These are phyloP conservation scores for Asteroscopus sphinx DNA, from an alignment of 2,888 invertebrate genomes.

Conservation along the genomic window DNA sequence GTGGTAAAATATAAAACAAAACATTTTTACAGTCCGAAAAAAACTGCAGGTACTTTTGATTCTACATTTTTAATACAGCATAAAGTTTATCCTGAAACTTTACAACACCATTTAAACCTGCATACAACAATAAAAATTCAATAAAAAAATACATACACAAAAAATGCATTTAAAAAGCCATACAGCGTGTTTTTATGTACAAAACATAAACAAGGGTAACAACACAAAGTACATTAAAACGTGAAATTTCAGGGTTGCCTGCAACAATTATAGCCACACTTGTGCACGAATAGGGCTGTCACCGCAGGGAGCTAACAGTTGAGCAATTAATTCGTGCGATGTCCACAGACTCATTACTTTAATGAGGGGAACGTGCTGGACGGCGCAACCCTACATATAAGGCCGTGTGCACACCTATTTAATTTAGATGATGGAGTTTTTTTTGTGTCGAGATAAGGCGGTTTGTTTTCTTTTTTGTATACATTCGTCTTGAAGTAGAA, in stretches of 20 bases:
- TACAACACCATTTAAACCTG: conserved; percentile 8
- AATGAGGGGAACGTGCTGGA: conserved; percentile 75
- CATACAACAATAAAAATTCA: conserved; percentile 28
- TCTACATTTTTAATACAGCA: not conserved
- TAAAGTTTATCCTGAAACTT: conserved; percentile 13
- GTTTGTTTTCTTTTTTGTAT: conserved; percentile 10
- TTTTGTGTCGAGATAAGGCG: conserved; percentile 32
- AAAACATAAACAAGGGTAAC: conserved; percentile 40
- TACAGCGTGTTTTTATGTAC: conserved; percentile 20
- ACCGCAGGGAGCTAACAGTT: conserved; percentile 50
- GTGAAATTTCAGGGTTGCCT: conserved; percentile 42
- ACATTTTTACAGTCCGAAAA: too few species aligned
- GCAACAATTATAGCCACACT: conserved; percentile 51
- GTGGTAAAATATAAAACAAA: too few species aligned
- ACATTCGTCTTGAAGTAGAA: not conserved
- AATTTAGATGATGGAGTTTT: conserved; percentile 40
- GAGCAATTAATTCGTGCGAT: conserved; percentile 77
- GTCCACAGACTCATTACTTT: conserved; percentile 78
- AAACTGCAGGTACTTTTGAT: too few species aligned
- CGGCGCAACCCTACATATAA: conserved; percentile 60
- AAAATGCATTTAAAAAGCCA: conserved; percentile 20
- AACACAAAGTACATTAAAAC: conserved; percentile 50
- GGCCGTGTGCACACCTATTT: conserved; percentile 42
- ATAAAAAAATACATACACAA: conserved; percentile 13
- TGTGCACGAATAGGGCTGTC: conserved; percentile 52